Base-by-base conservation (phyloP, 2,113 vertebrate species). In the Pagrus major region DNA sequence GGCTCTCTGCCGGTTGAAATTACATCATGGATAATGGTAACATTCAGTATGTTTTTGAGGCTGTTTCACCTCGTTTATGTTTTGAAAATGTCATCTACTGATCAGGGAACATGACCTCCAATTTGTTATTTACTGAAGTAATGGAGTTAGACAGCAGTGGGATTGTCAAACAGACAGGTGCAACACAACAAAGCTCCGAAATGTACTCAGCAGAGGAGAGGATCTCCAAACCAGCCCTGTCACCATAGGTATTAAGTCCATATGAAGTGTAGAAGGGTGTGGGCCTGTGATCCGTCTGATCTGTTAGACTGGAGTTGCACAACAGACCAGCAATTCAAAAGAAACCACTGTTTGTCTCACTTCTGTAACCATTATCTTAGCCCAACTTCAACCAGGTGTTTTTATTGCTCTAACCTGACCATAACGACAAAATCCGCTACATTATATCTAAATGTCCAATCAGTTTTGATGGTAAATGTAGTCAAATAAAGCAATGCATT, bases 61-160 rank as follows among this genome's bases (percentile, higher is more conserved):
- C 56, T 37, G 15, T 65, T 65, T 76, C 44, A 44, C 11, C 1
- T 0, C 8, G 37, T 55, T 65, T 68, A 64, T 56, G 47, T 1
- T 61, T 58, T 11, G 35, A 29, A 65, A 67, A 79, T 49, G 16
- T 3, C 39, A 3, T 79, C 46, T 47, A 5, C 21, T 78, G 39
- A 68, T 41, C 44, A 61, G 44, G 16, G 33, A n/a, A 59, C 51
- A 31, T 23, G 16, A 60, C 29, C 41, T 71, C 33, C 1, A 18
- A 31, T 31, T 47, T 55, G 47, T 55, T 78, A 37, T 58, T 56
- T 61, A 27, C 51, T 51, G 14, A 58, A 42, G 81, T 18, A 68
- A 63, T 21, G 64, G 39, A 33, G 49, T 39, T 21, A 63, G 55
- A 63, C 3, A 3, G 9, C 21, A 18, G 21, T 16, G 42, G 18